Conservation (phyloP, 2,888 invertebrate species). For the Cephonodes hylas region DNA sequence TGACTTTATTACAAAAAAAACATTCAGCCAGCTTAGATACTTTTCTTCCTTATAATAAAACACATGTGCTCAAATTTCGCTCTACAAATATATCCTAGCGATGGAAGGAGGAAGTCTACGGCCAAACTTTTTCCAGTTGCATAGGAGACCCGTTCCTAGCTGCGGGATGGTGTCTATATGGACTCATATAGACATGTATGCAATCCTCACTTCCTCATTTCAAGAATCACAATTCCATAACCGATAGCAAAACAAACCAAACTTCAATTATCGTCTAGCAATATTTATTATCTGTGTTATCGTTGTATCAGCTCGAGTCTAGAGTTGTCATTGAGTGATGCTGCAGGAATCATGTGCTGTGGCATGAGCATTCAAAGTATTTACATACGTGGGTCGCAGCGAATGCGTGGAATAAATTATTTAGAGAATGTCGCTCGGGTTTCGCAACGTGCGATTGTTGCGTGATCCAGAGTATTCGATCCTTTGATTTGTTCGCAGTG, state of each 20-base stretch:
- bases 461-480: neutral
- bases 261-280: neutral
- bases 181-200: no score
- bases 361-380: constrained; percentile 26
- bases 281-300: neutral
- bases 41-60: no score
- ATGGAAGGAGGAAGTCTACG: no score
- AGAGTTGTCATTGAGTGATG: constrained; percentile 32
- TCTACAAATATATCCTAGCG: no score
- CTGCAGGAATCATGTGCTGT: constrained; percentile 25
- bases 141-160: no score
- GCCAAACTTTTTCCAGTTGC: no score
- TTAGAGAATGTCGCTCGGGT: constrained; percentile 13
- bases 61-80: no score
- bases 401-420: constrained; percentile 29
- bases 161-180: no score
- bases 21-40: no score
- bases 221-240: neutral
- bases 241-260: neutral
- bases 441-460: constrained; percentile 13
- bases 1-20: no score
- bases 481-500: neutral
- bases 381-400: constrained; percentile 26
- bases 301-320: neutral
- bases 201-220: neutral